Base-by-base conservation (phyloP, 1,140 invertebrate species). In the Sycobia sp. region DNA sequence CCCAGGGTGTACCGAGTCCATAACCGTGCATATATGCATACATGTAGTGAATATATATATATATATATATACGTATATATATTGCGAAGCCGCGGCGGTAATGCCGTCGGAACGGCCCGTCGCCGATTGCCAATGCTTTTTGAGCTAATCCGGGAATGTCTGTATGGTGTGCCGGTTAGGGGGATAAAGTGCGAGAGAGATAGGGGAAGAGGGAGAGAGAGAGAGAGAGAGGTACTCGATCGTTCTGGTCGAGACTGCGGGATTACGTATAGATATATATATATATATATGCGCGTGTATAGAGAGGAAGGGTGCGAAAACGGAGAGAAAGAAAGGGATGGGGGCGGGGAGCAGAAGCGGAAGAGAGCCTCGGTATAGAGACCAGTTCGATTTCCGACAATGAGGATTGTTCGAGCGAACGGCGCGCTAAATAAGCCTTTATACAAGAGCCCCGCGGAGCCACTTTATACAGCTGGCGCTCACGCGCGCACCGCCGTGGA, bases 341-440 rank as follows among this genome's bases (percentile, higher is more conserved):
- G n/a, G n/a, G n/a, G n/a, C n/a, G n/a, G n/a, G n/a, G n/a, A n/a
- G n/a, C n/a, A n/a, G n/a, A n/a, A n/a, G n/a, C n/a, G n/a, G n/a
- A n/a, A n/a, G n/a, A n/a, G n/a, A n/a, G n/a, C n/a, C n/a, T n/a
- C n/a, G n/a, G n/a, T n/a, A n/a, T n/a, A n/a, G n/a, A n/a, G 5
- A 4, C 36, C n/a, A 38, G 16, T 56, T 57, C 61, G 61, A 63
- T 50, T 51, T 44, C 54, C 61, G 53, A 22, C 50, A 51, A 62
- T 62, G 60, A 57, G 54, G 53, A 63, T 63, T 56, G 61, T 63
- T 57, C 39, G 46, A 57, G 53, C 53, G 46, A 63, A 51, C 22
- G 54, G 53, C 54, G 36, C 61, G 61, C 61, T 57, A 50, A 57
- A 63, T 63, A 57, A 63, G 44, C 60, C 44, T 39, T n/a, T n/a